Base-by-base conservation (phyloP, 2,113 vertebrate genomes). In the Zosterops lateralis region DNA sequence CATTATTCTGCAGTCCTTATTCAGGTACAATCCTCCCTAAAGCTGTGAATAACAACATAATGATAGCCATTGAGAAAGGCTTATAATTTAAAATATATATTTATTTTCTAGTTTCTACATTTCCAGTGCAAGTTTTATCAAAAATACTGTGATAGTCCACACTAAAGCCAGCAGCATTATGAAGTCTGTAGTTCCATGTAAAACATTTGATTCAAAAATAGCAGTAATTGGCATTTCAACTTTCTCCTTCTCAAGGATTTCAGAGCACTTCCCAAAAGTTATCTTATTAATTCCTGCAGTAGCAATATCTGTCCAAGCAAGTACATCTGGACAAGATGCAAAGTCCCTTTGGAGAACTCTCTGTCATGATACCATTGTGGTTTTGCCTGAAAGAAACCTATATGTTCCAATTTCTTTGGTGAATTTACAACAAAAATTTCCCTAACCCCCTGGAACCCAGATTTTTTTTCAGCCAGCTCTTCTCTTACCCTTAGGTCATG, bases 401-500 rank as follows among this genome's bases (percentile, higher is more conserved):
- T 15, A 4, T 24, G 5, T 65, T 80, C 62, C 60, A 57, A 22
- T 86, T 71, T 80, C 34, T 74, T 85, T 83, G 48, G 66, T 75
- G 72, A 87, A 83, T 90, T 86, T 77, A 54, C 28, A 44, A 78
- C 11, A 72, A 40, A 66, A 92, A 73, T 26, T 85, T 75, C 78
- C 42, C 44, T 60, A 92, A 40, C 7, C 7, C 9, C 24, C 51
- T 66, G 56, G 70, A 76, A 93, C 90, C 17, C 31, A 84, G 66
- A 28, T 15, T 60, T 50, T 72, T 88, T 76, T 9, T 18, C 32
- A 87, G 51, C 14, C 31, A 72, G 64, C 51, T 83, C 40, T 96
- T 91, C 60, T 96, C 65, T 92, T 95, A 89, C 67, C 73, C 82
- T 67, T 70, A 84, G 74, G 93, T 82, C 19, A 53, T 36, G 24